Conservation (phyloP, 2,113 vertebrate species). For the Python bivittatus region DNA sequence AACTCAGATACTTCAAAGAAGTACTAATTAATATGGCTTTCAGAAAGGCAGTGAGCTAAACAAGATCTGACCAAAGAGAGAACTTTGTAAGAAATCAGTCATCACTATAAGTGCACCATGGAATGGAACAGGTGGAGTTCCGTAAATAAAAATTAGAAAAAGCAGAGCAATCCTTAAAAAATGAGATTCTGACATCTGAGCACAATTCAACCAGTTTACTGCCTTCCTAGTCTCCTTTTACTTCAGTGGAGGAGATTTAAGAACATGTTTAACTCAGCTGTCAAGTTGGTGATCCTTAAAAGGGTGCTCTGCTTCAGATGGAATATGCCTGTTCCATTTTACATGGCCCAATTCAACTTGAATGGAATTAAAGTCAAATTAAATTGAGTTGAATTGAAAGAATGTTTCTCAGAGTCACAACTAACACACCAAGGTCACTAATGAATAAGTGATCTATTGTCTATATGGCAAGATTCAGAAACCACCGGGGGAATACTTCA, state of each 20-base stretch:
- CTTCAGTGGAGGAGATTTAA: not conserved
- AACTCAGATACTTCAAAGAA: not conserved
- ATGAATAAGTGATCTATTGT: not conserved
- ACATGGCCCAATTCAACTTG: not conserved
- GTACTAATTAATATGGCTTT: not conserved
- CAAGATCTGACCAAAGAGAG: not conserved
- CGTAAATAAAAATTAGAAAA: not conserved
- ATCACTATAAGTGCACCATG: too few relatives aligned
- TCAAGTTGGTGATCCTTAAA: not conserved
- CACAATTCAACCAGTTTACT: not conserved
- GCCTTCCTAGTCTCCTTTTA: not conserved
- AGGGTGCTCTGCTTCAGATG: not conserved
- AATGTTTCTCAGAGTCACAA: not conserved
- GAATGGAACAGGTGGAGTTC: not conserved
- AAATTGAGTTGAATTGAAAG: not conserved
- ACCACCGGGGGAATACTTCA: not conserved
- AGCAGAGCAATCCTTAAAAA: not conserved
- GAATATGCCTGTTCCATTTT: not conserved
- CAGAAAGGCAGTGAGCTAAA: not conserved
- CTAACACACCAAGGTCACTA: not conserved
- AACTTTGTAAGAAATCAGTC: not conserved
- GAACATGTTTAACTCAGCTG: not conserved
- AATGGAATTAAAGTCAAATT: too few relatives aligned
- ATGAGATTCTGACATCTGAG: not conserved
- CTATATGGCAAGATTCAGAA: not conserved